Evolutionary conservation across 92 coral and sea anemone genomes (phyloP), one percentile per base, ranked within the genome.

Genomic region (Virgularia gustaviana): DNA sequence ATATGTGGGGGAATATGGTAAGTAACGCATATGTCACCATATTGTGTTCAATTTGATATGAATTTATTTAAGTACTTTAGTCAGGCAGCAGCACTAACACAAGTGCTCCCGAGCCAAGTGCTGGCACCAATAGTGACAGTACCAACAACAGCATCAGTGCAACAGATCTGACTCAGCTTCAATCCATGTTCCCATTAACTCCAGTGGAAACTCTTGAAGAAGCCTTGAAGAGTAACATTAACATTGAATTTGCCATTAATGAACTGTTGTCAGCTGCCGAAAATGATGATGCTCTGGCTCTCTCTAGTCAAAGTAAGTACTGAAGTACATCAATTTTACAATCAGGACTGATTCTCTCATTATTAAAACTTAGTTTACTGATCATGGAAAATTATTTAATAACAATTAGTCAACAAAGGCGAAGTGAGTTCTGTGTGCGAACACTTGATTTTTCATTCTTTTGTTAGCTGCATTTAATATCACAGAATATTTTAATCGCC

Each of bases 181-280:
- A 65, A 19, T 53, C 54, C 43, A 65, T 42, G 53, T 65, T 65
- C 37, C 72, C 72, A 23, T 35, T 39, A 3, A 42, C 53, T 10
- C 28, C 72, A 39, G 72, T 5, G 12, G 56, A 39, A 22, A 30
- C 23, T 43, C 18, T 65, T 25, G 72, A 65, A 47, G 53, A 20
- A 28, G 54, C 72, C 15, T 37, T 65, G 23, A 39, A 7, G 9
- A 65, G 54, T 47, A 65, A 65, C 24, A 32, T 65, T 0, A 65
- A 28, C 4, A 39, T 42, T 20, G 72, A 65, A 13, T 65, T 39
- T 38, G 72, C 72, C 16, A 65, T 65, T 39, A 37, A 65, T 18
- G 72, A 65, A 20, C n/a, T 65, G 1, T 42, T 65, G 20, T 58
- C 65, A 5, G 20, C 38, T 41, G 39, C 43, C 19, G 15, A 34